Evolutionary conservation across 2,888 invertebrate genomes (phyloP).

Genomic region (Neoitamus cyanurus): DNA sequence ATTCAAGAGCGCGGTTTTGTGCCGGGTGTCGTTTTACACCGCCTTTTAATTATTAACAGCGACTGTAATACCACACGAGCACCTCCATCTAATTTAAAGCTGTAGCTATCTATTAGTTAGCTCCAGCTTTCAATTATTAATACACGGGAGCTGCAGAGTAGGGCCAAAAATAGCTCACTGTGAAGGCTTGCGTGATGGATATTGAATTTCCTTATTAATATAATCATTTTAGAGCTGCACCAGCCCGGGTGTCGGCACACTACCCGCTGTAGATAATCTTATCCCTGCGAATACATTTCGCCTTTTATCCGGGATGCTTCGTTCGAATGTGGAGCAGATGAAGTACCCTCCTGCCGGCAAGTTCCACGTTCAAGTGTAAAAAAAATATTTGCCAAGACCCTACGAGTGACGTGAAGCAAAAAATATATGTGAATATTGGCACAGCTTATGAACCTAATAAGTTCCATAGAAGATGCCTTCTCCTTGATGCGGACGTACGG

Average conservation of each 20-base stretch:
- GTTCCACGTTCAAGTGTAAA: slow-evolving; percentile 20
- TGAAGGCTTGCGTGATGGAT: not conserved
- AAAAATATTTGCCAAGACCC: slow-evolving; percentile 20
- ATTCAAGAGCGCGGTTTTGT: not conserved
- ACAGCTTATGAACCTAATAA: slow-evolving; percentile 16
- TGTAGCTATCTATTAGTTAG: not conserved
- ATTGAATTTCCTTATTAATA: not conserved
- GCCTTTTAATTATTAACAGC: not conserved
- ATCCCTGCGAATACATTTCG: not conserved
- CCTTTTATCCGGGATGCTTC: not conserved
- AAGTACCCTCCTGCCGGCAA: not conserved
- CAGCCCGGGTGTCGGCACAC: not conserved
- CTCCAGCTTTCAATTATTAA: not conserved
- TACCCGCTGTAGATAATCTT: not conserved
- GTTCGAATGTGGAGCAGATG: not conserved
- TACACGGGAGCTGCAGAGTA: not conserved
- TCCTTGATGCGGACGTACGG: not conserved
- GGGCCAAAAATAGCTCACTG: not conserved
- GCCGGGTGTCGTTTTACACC: not conserved
- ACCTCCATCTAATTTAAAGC: not conserved
- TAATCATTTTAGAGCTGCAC: not conserved
- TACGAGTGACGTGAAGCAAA: not conserved
- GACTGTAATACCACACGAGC: not conserved
- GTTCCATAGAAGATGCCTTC: not conserved
- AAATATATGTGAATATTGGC: slow-evolving; percentile 11